Evolutionary conservation across 2,888 invertebrate species (phyloP), one percentile per base, ranked within the genome.

Genomic region (Aspidiotus destructor): DNA sequence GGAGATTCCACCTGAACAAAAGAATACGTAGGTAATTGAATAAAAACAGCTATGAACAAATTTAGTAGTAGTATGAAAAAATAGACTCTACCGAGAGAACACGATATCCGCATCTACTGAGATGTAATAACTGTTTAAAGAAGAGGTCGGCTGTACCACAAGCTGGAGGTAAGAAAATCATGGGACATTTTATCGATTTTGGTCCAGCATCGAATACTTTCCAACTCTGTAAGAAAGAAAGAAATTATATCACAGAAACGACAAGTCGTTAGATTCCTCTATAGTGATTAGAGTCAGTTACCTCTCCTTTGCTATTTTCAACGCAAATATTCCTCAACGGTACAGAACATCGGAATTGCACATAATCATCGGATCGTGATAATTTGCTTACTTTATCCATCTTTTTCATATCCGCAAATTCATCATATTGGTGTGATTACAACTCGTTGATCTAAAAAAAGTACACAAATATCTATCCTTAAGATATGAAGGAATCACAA

Each of bases 141-240:
- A 86, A 93, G 63, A 92, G 83, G 79, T 93, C 93, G 9, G 92
- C 90, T 11, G 90, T 89, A 3, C 93, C 92, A 73, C 91, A 90
- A 3, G 90, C 91, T 28, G 93, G 91, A 9, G 92, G 92, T 72
- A 93, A 81, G 79, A 91, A 93, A 73, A 93, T 80, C 53, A 94
- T 75, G 0, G 93, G 93, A 74, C 87, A 88, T 70, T 81, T 83
- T 0, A 92, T 84, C 64, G 83, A 83, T 76, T 86, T 86, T 9
- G 93, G 92, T 41, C 91, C 92, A 69, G 90, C 88, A 76, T 94
- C 93, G 76, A 91, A 93, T 71, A 92, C 81, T 75, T 85, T 85
- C 93, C 93, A 94, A 72, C 85, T 84, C 88, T 88, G 73, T 55
- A 78, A 78, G 13, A 67, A 60, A 28, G 5, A 28, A 28, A 28